Conservation (phyloP, 2,113 vertebrate genomes). For the Ranitomeya variabilis region DNA sequence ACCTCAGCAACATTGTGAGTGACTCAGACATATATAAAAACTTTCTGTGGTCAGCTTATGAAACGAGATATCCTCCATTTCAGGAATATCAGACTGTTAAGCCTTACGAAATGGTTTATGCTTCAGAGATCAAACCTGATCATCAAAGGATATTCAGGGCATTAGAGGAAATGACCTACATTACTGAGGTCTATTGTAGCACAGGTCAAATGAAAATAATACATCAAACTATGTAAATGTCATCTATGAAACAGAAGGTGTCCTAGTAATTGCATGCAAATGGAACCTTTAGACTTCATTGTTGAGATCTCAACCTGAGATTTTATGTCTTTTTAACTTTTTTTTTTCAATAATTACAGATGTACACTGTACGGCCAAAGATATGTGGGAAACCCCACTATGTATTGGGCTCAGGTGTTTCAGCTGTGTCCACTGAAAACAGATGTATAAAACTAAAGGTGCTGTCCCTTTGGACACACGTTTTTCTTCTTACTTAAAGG, state of each 20-base stretch:
- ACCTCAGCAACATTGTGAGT: background rate
- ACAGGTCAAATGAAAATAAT: background rate
- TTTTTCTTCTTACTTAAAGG: too few relatives aligned
- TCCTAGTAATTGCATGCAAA: background rate
- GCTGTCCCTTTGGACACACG: too few relatives aligned
- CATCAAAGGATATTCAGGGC: background rate
- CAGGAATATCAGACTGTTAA: background rate
- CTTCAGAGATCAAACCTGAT: constrained; percentile 27
- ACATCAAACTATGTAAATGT: background rate
- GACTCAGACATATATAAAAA: background rate
- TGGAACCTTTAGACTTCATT: background rate
- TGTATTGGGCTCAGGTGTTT: too few relatives aligned
- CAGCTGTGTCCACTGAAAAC: too few relatives aligned
- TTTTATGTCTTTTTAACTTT: background rate
- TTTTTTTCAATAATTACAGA: background rate
- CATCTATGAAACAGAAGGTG: background rate
- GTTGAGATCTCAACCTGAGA: background rate
- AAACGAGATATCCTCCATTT: background rate
- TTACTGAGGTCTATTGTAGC: constrained; percentile 11
- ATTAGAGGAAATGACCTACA: constrained; percentile 34
- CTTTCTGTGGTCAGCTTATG: background rate
- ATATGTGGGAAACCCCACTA: too few relatives aligned
- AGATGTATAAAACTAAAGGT: too few relatives aligned
- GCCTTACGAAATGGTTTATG: background rate
- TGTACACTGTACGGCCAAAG: background rate